A percentile compares a stretch with the other conserved stretches of the same genome.
Evolutionary conservation across 2,888 invertebrate species (phyloP).

Genomic region (Plebejus anna): DNA sequence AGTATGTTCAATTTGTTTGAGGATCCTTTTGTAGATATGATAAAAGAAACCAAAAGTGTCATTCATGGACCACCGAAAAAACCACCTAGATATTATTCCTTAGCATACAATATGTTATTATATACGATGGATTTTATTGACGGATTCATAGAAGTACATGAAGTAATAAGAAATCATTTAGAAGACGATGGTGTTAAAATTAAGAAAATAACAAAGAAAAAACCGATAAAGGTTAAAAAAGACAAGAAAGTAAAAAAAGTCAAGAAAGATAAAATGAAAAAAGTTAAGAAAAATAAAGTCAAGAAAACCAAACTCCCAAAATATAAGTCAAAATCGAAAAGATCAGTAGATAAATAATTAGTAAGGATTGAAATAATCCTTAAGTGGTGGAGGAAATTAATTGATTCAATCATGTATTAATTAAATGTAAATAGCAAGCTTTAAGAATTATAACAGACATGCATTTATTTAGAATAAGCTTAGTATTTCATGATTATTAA

Average conservation of each 20-base stretch:
- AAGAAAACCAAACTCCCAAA: neutral
- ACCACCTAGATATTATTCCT: conserved; percentile 56
- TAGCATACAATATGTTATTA: conserved; percentile 57
- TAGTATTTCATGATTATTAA: neutral
- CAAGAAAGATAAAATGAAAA: conserved; percentile 5
- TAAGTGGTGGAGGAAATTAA: conserved; percentile 5
- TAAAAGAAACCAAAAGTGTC: conserved; percentile 50
- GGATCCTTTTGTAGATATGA: conserved; percentile 47
- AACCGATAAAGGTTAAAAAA: conserved; percentile 35
- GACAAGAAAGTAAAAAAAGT: conserved; percentile 28
- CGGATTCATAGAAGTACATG: conserved; percentile 52
- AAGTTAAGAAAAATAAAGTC: neutral
- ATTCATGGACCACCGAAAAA: conserved; percentile 48
- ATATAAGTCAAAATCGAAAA: neutral
- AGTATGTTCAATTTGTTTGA: conserved; percentile 49
- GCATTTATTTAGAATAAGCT: conserved; percentile 6
- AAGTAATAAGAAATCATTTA: conserved; percentile 48
- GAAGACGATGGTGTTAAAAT: conserved; percentile 38
- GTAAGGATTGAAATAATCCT: neutral
- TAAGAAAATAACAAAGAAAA: conserved; percentile 38
- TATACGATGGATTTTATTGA: conserved; percentile 60
- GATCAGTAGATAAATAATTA: conserved; percentile 8
- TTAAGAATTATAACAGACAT: neutral
- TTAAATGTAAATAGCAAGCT: neutral
- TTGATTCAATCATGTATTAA: neutral